Conservation (phyloP, 1,140 invertebrate species). For the Drosophila nasuta region DNA sequence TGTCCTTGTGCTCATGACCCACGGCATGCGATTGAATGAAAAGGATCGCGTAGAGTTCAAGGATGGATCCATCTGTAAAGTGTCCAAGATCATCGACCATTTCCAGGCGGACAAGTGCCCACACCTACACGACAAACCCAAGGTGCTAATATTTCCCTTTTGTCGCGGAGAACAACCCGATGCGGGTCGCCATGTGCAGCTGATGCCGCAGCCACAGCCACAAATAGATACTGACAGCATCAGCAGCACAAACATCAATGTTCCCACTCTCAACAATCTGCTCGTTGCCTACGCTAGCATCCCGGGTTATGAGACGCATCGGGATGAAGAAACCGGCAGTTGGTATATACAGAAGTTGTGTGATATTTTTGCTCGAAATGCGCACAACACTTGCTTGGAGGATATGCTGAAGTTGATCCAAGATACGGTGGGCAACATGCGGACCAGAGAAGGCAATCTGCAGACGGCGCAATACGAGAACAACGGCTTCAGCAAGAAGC, state of each 20-base stretch:
- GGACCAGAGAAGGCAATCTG: constrained; percentile 24
- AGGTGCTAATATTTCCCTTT: constrained; percentile 92
- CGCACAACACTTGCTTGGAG: constrained; percentile 87
- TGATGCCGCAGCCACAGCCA: too few relatives aligned
- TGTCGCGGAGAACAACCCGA: constrained; percentile 86
- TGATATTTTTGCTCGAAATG: constrained; percentile 89
- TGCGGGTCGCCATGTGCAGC: constrained; percentile 52
- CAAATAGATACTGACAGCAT: constrained; percentile 46
- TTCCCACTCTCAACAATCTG: constrained; percentile 86
- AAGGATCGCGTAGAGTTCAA: constrained; percentile 82
- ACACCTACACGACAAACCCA: constrained; percentile 88
- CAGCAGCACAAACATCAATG: constrained; percentile 23
- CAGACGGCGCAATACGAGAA: constrained; percentile 67
- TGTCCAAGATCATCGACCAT: constrained; percentile 86
- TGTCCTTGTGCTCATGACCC: constrained; percentile 87
- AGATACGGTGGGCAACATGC: constrained; percentile 62
- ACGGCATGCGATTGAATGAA: constrained; percentile 84
- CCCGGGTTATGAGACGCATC: constrained; percentile 88
- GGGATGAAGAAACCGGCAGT: constrained; percentile 88
- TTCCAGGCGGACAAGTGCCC: constrained; percentile 88
- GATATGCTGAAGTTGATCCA: constrained; percentile 88
- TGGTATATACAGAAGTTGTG: constrained; percentile 92
- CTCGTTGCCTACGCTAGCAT: constrained; percentile 89
- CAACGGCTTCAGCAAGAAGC: constrained; percentile 67
- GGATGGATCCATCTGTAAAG: constrained; percentile 85